phyloP scores from a whole-genome alignment of 2,888 invertebrate species.

The Lepidocyrtoides sp. region DNA sequence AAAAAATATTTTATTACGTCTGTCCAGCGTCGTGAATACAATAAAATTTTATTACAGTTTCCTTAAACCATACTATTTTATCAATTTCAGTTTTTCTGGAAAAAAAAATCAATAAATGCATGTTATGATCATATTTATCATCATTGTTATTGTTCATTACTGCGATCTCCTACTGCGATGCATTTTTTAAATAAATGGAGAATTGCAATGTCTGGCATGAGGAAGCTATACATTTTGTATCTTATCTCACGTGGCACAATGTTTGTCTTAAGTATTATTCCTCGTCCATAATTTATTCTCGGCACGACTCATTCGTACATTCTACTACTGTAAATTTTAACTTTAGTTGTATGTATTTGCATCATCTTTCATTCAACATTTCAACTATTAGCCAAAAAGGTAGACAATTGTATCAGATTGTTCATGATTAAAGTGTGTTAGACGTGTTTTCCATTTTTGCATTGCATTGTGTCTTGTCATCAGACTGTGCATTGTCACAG shows the following conservation, averaged over 20 bases:
- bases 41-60: background rate
- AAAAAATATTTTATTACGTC: background rate
- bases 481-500: conserved; percentile 21
- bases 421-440: background rate
- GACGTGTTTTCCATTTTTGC: background rate
- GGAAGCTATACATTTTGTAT: background rate
- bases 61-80: background rate
- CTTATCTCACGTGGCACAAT: background rate
- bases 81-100: conserved; percentile 7
- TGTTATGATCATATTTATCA: background rate
- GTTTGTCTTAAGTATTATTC: background rate
- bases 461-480: background rate
- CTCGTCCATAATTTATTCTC: conserved; percentile 2
- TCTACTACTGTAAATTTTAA: too few relatives aligned
- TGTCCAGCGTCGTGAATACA: background rate
- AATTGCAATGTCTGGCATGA: too few relatives aligned
- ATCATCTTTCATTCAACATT: background rate
- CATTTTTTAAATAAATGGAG: too few relatives aligned
- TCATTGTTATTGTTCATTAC: background rate
- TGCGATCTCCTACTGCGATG: background rate
- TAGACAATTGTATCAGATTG: background rate
- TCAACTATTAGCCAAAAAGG: background rate
- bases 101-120: background rate
- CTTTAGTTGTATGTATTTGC: background rate
- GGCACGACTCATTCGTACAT: background rate